Evolutionary conservation across 2,113 vertebrate species (phyloP).

Genomic region (Hydrolagus affinis): DNA sequence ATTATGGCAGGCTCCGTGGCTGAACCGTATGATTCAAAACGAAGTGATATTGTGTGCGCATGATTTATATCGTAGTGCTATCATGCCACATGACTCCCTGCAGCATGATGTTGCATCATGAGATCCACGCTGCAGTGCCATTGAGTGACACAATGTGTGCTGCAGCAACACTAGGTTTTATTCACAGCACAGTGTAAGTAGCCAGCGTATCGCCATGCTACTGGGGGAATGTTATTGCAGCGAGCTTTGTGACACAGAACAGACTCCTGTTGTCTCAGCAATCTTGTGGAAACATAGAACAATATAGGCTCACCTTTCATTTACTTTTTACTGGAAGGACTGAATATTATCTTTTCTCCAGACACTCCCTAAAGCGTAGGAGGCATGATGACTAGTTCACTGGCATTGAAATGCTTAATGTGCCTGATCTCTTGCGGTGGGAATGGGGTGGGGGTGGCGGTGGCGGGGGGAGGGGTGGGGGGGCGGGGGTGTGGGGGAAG

Average conservation of each 20-base stretch:
- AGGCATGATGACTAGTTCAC: background rate
- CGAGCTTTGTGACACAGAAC: too few species aligned
- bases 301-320: background rate
- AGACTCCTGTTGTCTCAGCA: too few species aligned
- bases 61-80: background rate
- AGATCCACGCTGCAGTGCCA: background rate
- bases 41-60: too few species aligned
- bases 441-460: background rate
- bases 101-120: background rate
- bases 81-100: background rate
- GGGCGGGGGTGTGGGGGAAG: background rate
- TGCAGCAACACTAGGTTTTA: background rate
- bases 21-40: too few species aligned
- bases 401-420: background rate
- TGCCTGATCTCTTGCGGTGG: background rate
- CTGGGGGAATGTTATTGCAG: too few species aligned
- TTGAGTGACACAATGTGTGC: background rate
- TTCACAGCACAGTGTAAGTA: background rate
- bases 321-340: background rate
- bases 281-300: background rate
- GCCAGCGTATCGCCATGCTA: too few species aligned
- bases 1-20: too few species aligned
- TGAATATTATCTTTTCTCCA: background rate
- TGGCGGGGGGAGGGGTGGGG: background rate
- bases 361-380: background rate